These are phyloP conservation scores for Taphrorychus bicolor DNA, from an alignment of 2,888 invertebrate species.

Conservation along the genomic window DNA sequence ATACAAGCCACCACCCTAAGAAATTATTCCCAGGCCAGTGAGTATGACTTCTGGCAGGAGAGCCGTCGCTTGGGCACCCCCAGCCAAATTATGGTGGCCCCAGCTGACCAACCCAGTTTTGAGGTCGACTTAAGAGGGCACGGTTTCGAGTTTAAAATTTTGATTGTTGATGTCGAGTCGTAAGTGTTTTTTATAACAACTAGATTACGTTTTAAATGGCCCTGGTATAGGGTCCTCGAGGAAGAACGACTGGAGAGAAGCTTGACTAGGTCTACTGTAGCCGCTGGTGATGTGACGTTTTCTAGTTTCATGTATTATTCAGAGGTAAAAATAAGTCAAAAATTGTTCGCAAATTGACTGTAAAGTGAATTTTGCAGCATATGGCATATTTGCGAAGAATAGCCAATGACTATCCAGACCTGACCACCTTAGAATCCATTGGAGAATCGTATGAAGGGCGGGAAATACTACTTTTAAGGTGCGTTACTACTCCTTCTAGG, in stretches of 20 bases:
- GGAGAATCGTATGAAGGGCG: slow-evolving; percentile 69
- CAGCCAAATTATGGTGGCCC: slow-evolving; percentile 39
- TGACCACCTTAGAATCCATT: slow-evolving; percentile 64
- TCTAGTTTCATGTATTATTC: slow-evolving; percentile 22
- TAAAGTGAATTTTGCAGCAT: slow-evolving; percentile 43
- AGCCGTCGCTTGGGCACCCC: slow-evolving; percentile 14
- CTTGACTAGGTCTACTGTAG: slow-evolving; percentile 3
- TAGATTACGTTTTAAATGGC: background rate
- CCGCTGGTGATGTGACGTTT: slow-evolving; percentile 26
- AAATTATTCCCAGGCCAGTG: slow-evolving; percentile 29
- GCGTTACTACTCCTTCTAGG: background rate
- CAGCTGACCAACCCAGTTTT: slow-evolving; percentile 30
- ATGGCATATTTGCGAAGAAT: slow-evolving; percentile 61
- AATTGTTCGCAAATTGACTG: background rate
- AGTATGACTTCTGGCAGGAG: slow-evolving; percentile 39
- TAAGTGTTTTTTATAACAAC: background rate
- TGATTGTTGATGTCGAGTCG: background rate
- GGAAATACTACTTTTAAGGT: slow-evolving; percentile 52
- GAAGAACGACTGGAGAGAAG: slow-evolving; percentile 6
- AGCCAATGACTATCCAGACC: slow-evolving; percentile 60
- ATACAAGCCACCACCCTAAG: slow-evolving; percentile 35
- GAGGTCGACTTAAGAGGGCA: background rate
- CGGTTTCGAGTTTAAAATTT: background rate
- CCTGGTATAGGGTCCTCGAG: background rate
- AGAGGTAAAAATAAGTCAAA: slow-evolving; percentile 23